Evolutionary conservation across 1,140 invertebrate species (phyloP), one percentile per base, ranked within the genome.

Genomic region (Uloborus diversus): DNA sequence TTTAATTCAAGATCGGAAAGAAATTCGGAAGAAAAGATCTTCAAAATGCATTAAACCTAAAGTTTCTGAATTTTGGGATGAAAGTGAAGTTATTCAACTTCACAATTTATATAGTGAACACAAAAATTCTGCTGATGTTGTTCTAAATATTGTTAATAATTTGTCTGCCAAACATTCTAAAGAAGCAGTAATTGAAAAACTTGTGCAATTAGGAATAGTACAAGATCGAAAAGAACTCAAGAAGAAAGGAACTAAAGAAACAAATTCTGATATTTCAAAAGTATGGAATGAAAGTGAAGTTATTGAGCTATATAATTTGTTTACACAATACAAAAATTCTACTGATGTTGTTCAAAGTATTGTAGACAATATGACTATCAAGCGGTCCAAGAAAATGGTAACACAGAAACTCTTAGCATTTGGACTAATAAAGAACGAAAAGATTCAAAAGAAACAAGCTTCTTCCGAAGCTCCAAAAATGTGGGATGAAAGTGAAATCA

Each of bases 341-440:
- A 47, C 70, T 85, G 86, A 87, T 83, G 84, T 85, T 11, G 35
- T 87, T 23, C 81, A 80, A 28, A 83, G 84, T 51, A 87, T 87
- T 30, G 70, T 87, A 53, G 62, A 81, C n/a, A 81, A 84, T 4
- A 56, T 86, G 82, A 81, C 80, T 28, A 78, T 84, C 9, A 83
- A 83, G 57, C 82, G 85, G 51, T 83, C 85, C 23, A 86, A 85
- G 71, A 33, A 66, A 27, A 83, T 82, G 32, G 83, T 88, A 4
- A 84, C 84, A 5, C 84, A 86, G 51, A 88, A 88, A 73, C 47
- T 88, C 3, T 68, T 87, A 11, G 81, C 82, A 56, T 76, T 86
- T 11, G 85, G 85, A 3, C 64, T 87, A 4, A 13, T 17, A 42
- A 9, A 42, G 17, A 42, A 13, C 17, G 17, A 42, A 42, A 42